Base-by-base conservation (phyloP, 2,113 vertebrate genomes). In the Diadophis punctatus region DNA sequence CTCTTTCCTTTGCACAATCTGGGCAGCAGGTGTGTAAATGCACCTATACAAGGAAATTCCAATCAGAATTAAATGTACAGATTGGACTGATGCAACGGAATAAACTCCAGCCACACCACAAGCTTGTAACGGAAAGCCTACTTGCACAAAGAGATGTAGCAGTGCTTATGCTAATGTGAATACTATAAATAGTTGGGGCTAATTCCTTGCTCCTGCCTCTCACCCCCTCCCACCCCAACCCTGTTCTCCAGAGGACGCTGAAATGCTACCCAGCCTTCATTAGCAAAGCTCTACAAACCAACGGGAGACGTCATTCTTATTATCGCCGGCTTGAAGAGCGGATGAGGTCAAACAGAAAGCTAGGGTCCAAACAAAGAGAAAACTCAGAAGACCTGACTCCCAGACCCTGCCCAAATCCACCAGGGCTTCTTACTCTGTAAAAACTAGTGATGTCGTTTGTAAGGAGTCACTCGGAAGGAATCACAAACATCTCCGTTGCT, bases 321-420 rank as follows among this genome's bases (percentile, higher is more conserved):
- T 58, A 91, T 93, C 52, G 22, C 51, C 14, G 39, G 12, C 92
- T 88, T 60, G 8, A 43, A 58, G 86, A 90, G 51, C 52, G 27
- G 90, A 2, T 34, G 52, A 93, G 93, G 86, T 88, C 93, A 85
- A 53, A 30, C 88, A 93, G 88, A 9, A 90, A 56, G 90, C 52
- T 88, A 52, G 88, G 48, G 74, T 84, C 12, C n/a, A 85, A 84
- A 48, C 88, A 43, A 43, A 58, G 52, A 60, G 23, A 88, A 91
- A 88, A 48, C 92, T 86, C 92, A 91, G 90, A 27, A 88, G 92
- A 53, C 63, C 63, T 93, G 90, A 88, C 92, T 93, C 92, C 86
- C 63, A 88, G 86, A 49, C 90, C 90, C 52, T 20, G 56, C 39
- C 34, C 63, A 8, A 91, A 88, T 49, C 63, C 63, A 91, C 46